Evolutionary conservation across 2,888 invertebrate genomes (phyloP).

Genomic region (Pyralis farinalis): DNA sequence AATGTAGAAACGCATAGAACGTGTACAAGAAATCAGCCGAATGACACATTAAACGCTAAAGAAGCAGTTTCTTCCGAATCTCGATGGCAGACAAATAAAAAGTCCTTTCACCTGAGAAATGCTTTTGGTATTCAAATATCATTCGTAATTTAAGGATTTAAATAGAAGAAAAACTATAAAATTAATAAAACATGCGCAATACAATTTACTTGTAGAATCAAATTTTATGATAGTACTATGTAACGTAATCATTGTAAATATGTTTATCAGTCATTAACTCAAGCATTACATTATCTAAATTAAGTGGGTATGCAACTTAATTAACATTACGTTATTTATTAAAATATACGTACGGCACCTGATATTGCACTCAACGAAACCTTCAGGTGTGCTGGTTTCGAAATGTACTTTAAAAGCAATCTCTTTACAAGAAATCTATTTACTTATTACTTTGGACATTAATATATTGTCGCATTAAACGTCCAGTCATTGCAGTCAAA

Average conservation of each 20-base stretch:
- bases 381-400: constrained; percentile 24
- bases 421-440: constrained; percentile 47
- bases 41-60: constrained; percentile 64
- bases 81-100: constrained; percentile 55
- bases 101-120: constrained; percentile 58
- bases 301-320: not conserved
- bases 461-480: constrained; percentile 71
- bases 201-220: too few species aligned
- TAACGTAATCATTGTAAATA: too few species aligned
- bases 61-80: constrained; percentile 54
- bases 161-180: not conserved
- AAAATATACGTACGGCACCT: not conserved
- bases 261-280: not conserved
- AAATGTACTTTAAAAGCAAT: constrained; percentile 32
- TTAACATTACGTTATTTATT: constrained; percentile 4
- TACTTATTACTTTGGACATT: constrained; percentile 63
- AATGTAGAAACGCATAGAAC: too few species aligned
- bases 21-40: constrained; percentile 61
- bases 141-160: constrained; percentile 8
- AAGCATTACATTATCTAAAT: constrained; percentile 5
- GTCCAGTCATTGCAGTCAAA: constrained; percentile 67
- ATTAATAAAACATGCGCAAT: too few species aligned
- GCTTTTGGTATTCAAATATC: constrained; percentile 29
- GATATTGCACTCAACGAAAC: constrained; percentile 13
- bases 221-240: too few species aligned